Evolutionary conservation across 2,113 vertebrate genomes (phyloP), one percentile per base, ranked within the genome.

Genomic region (Dicaeum eximium): DNA sequence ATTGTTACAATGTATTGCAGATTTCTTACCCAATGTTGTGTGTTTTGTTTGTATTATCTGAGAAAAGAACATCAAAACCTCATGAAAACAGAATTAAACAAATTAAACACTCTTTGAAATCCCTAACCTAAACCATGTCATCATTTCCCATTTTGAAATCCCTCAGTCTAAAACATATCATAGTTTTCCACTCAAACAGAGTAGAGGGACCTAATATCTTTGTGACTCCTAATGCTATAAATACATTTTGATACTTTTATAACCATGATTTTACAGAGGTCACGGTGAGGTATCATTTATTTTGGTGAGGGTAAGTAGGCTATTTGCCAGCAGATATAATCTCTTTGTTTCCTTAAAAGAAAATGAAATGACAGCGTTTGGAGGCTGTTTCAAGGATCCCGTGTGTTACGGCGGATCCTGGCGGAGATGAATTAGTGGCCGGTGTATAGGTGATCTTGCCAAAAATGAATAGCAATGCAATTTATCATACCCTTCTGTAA

Each of bases 381-480:
- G 88, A 94, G 45, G 69, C 85, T 81, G 57, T 80, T 95, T 88
- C 90, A 81, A 93, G 83, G 92, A 65, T 88, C 81, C 66, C 4
- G 27, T 64, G 37, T 35, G 33, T 64, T 88, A 30, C 92, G 45
- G 16, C 13, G 83, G 83, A 79, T 86, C 72, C 88, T 92, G 88
- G 70, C 2, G 20, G 83, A 97, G 92, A 97, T 84, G 85, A 94
- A 96, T 96, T 93, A 94, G 92, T 81, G 95, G 92, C 75, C 86
- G 80, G 82, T 22, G 48, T 64, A 38, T 64, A 90, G 92, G 93
- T 92, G 80, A 94, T 92, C 94, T 94, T 96, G 94, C 93, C 92
- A 94, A 90, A 95, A 96, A 86, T 93, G 71, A 92, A 93, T 86
- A 96, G 86, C 93, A 81, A 92, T 92, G 92, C 86, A 92, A 94